Conservation (phyloP, 2,113 vertebrate genomes). For the Oncorhynchus keta region DNA sequence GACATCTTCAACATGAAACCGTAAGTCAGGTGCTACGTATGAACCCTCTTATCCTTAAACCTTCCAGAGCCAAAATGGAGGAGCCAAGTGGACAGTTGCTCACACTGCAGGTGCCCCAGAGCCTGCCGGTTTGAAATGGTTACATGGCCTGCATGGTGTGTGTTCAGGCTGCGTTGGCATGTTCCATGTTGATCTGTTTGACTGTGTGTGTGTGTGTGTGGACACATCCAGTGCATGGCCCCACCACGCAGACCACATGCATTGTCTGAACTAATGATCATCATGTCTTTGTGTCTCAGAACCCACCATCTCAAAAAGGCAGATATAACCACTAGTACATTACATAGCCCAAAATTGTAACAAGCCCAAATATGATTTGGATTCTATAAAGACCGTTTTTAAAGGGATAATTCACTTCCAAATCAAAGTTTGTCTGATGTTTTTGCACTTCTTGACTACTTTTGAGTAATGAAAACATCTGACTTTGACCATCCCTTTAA, state of each 20-base stretch:
- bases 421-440: no score
- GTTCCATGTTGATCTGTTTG: conserved; percentile 1
- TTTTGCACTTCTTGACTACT: no score
- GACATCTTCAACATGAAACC: conserved; percentile 97
- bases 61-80: not conserved
- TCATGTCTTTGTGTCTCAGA: not conserved
- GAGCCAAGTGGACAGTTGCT: no score
- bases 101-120: not conserved
- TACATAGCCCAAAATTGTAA: not conserved
- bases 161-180: conserved; percentile 33
- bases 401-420: no score
- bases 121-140: conserved; percentile 26
- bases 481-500: not conserved
- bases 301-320: not conserved
- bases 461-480: no score
- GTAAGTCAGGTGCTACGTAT: conserved; percentile 70
- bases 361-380: not conserved
- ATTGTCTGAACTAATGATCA: not conserved
- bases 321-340: no score
- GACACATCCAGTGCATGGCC: conserved; percentile 43
- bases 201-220: conserved; percentile 15
- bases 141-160: conserved; percentile 51
- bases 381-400: not conserved
- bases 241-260: conserved; percentile 3
- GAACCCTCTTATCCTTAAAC: not conserved